Evolutionary conservation across 2,888 invertebrate species (phyloP).

Genomic region (Protula sp.): DNA sequence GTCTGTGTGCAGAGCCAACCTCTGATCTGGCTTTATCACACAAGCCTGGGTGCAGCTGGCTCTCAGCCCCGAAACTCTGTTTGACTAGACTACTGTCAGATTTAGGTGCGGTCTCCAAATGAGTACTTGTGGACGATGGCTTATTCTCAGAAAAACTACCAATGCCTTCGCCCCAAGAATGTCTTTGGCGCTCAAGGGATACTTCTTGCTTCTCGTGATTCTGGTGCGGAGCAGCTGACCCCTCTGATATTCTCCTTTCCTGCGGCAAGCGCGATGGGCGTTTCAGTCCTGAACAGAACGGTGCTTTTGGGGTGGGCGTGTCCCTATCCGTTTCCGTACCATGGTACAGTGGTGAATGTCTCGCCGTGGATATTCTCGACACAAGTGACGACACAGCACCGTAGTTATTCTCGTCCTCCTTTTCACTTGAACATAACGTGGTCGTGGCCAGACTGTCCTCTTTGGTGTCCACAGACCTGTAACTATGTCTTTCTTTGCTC

Average conservation of each 20-base stretch:
- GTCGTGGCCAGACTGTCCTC: neutral
- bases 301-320: too few species aligned
- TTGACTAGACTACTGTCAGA: too few species aligned
- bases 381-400: neutral
- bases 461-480: too few species aligned
- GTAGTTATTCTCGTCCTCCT: neutral
- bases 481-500: neutral
- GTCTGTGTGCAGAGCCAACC: neutral
- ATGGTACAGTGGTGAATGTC: too few species aligned
- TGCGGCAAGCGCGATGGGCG: neutral
- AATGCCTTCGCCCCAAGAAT: neutral
- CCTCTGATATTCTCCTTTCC: too few species aligned
- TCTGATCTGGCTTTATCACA: too few species aligned
- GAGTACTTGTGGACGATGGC: neutral
- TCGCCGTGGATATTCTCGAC: too few species aligned
- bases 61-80: too few species aligned
- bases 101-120: too few species aligned
- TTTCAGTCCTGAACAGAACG: too few species aligned
- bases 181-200: neutral
- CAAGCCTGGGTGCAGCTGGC: too few species aligned
- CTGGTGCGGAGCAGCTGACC: too few species aligned
- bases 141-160: neutral
- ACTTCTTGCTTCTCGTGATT: neutral
- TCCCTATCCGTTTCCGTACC: neutral
- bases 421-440: neutral